A percentile compares a stretch with the other conserved stretches of the same genome.
Conservation (phyloP, 2,888 invertebrate species). For the Melanchra persicariae region DNA sequence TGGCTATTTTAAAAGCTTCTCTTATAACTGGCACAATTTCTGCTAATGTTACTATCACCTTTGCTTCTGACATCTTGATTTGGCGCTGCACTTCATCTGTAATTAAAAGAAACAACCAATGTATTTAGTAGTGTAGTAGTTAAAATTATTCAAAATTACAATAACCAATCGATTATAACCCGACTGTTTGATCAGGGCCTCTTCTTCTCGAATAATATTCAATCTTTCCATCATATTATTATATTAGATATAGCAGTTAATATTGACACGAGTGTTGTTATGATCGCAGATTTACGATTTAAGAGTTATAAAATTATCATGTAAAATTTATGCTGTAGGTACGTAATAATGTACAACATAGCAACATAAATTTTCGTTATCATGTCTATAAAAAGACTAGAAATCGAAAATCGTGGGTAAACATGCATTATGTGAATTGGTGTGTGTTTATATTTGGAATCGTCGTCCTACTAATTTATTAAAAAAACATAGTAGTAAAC, state of each 20-base stretch:
- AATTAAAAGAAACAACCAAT: conserved; percentile 60
- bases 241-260: neutral
- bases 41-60: conserved; percentile 91
- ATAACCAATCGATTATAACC: neutral
- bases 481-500: no score
- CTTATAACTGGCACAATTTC: conserved; percentile 86
- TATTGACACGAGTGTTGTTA: neutral
- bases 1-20: conserved; percentile 87
- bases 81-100: conserved; percentile 94
- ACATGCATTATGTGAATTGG: neutral
- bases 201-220: neutral
- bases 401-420: conserved; percentile 1
- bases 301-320: conserved; percentile 3
- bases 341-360: no score
- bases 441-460: neutral
- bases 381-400: neutral
- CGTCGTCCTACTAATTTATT: neutral
- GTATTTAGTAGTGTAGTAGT: neutral
- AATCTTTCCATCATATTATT: no score
- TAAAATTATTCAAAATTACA: neutral
- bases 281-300: neutral
- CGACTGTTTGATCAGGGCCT: fast-evolving
- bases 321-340: no score
- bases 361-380: no score
- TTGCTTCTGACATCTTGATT: conserved; percentile 91